Conservation (phyloP, 1,140 invertebrate genomes). For the Venturia canescens region DNA sequence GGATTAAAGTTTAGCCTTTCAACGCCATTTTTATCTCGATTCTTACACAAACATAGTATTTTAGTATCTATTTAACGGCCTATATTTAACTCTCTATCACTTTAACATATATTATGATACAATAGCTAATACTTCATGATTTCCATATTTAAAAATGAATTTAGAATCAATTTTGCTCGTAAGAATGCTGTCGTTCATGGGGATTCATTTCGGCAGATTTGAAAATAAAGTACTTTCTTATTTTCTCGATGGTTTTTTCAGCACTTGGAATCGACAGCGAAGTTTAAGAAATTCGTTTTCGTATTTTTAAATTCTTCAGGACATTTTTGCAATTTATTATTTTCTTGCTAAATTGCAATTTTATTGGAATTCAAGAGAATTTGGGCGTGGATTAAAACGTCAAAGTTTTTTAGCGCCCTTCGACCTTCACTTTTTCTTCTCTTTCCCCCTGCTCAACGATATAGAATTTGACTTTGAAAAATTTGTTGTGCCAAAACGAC, state of each 20-base stretch:
- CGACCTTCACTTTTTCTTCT: constrained; percentile 6
- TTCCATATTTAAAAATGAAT: constrained; percentile 66
- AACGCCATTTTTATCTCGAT: neutral
- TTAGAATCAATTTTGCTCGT: constrained; percentile 60
- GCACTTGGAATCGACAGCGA: too few species aligned
- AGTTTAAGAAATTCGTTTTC: too few species aligned
- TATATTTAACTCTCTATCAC: constrained; percentile 67
- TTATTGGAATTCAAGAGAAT: constrained; percentile 13
- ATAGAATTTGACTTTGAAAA: too few species aligned
- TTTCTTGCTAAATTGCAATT: neutral
- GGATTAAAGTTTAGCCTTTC: constrained; percentile 4
- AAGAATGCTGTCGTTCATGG: constrained; percentile 62
- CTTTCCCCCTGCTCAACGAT: too few species aligned
- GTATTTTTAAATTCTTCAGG: too few species aligned
- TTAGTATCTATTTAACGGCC: constrained; percentile 64
- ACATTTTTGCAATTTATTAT: too few species aligned
- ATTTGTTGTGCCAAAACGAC: too few species aligned
- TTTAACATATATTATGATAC: constrained; percentile 72
- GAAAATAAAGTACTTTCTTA: too few species aligned
- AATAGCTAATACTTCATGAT: constrained; percentile 74
- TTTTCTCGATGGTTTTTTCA: too few species aligned
- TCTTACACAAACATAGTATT: constrained; percentile 48
- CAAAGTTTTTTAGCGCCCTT: neutral
- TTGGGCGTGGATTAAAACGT: neutral
- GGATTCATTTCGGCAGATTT: too few species aligned